These are phyloP conservation scores for Poecilia wingei DNA, from an alignment of 2,797 vertebrate genomes.

Conservation along the genomic window DNA sequence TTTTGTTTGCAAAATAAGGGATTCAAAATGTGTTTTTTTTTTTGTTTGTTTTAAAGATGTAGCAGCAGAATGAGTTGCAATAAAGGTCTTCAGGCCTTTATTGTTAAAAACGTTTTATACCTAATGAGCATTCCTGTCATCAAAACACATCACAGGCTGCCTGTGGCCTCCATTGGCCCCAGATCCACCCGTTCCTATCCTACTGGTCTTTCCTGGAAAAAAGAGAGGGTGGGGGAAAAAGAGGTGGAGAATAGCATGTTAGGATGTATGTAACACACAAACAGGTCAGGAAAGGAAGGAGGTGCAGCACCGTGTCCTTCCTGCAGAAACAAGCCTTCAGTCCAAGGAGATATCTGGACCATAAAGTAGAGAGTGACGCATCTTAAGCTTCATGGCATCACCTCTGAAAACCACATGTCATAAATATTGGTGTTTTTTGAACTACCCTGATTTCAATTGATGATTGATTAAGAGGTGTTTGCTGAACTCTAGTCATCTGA, in stretches of 20 bases:
- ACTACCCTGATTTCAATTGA: neutral
- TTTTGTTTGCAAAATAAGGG: neutral
- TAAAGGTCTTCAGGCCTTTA: neutral
- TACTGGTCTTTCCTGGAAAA: slow-evolving; percentile 43
- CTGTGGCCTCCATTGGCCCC: slow-evolving; percentile 14
- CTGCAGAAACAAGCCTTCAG: neutral
- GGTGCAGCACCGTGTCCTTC: neutral
- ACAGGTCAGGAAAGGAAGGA: slow-evolving; percentile 15
- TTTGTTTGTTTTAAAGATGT: neutral
- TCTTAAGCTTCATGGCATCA: no score
- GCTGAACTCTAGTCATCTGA: neutral
- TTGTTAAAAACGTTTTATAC: neutral
- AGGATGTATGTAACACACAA: neutral
- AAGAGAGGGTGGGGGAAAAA: neutral
- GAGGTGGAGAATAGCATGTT: neutral
- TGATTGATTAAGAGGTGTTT: neutral
- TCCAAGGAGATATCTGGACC: neutral
- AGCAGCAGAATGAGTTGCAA: no score
- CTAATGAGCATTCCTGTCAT: neutral
- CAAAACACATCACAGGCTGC: slow-evolving; percentile 12
- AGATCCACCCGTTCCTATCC: slow-evolving; percentile 54
- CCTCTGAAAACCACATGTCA: neutral
- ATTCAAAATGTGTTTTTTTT: neutral
- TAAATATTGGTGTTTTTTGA: neutral
- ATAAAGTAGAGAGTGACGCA: neutral